A percentile compares a stretch with the other conserved stretches of the same genome.
phyloP scores from a whole-genome alignment of 2,113 vertebrate genomes.

The Fregata magnificens region DNA sequence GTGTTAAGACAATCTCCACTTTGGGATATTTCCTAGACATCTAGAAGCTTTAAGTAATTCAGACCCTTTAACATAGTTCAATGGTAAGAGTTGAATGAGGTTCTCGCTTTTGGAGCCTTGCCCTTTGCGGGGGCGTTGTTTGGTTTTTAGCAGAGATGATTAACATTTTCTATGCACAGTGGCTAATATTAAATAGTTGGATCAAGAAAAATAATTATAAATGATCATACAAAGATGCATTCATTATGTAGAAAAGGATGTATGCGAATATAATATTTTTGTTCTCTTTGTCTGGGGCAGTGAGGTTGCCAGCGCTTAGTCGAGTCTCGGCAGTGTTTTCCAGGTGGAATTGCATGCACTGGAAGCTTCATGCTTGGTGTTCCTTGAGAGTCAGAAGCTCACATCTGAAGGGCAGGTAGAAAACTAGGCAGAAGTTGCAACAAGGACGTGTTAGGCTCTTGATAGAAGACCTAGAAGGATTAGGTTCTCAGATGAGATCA shows the following conservation, averaged over 20 bases:
- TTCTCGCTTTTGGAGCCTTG: not conserved
- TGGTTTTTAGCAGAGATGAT: not conserved
- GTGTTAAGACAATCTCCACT: not conserved
- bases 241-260: not conserved
- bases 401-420: not conserved
- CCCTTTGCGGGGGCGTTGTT: rapidly evolving
- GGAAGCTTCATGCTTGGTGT: not conserved
- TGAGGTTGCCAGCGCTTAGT: not conserved
- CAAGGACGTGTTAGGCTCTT: not conserved
- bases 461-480: not conserved
- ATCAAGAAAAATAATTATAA: not conserved
- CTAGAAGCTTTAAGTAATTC: not conserved
- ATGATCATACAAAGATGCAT: not conserved
- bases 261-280: not conserved
- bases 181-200: not conserved
- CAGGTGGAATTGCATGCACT: not conserved
- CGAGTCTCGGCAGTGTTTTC: not conserved
- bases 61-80: not conserved
- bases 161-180: not conserved
- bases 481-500: not conserved
- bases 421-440: not conserved
- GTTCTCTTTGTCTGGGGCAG: not conserved
- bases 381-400: not conserved
- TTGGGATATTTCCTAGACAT: not conserved
- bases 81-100: not conserved